phyloP scores from a whole-genome alignment of 2,113 vertebrate genomes.

The Muntiacus reevesi region DNA sequence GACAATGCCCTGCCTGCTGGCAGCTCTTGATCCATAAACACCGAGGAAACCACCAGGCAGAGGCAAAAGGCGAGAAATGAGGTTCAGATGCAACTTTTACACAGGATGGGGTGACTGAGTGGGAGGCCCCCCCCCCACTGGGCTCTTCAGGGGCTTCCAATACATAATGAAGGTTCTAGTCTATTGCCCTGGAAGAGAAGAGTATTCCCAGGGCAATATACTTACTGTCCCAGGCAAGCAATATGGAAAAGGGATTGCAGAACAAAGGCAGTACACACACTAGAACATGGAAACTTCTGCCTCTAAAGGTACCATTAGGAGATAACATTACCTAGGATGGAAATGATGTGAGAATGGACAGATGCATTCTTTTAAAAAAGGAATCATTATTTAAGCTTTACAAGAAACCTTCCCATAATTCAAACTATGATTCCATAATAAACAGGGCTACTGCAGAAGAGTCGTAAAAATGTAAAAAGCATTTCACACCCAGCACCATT shows the following conservation, averaged over 20 bases:
- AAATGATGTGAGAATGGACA: background rate
- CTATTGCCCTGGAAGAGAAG: background rate
- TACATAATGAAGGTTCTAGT: fast-evolving
- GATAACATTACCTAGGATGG: background rate
- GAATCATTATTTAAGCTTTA: background rate
- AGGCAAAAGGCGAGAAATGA: background rate
- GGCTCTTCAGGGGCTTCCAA: background rate
- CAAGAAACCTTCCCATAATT: background rate
- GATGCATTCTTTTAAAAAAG: background rate
- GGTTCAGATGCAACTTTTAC: background rate
- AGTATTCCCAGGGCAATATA: background rate
- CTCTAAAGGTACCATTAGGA: background rate
- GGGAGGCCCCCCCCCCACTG: too few relatives aligned
- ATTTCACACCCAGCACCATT: background rate
- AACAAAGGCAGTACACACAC: background rate
- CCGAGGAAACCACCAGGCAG: background rate
- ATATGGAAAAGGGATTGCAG: fast-evolving
- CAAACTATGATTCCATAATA: background rate
- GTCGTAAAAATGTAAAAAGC: background rate
- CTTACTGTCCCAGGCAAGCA: background rate
- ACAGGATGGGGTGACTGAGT: background rate
- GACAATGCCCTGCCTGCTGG: background rate
- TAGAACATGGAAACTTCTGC: background rate
- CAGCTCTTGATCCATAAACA: background rate
- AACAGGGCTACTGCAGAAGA: background rate